Evolutionary conservation across 2,888 invertebrate species (phyloP).

Genomic region (Sphaeridia pumilis): DNA sequence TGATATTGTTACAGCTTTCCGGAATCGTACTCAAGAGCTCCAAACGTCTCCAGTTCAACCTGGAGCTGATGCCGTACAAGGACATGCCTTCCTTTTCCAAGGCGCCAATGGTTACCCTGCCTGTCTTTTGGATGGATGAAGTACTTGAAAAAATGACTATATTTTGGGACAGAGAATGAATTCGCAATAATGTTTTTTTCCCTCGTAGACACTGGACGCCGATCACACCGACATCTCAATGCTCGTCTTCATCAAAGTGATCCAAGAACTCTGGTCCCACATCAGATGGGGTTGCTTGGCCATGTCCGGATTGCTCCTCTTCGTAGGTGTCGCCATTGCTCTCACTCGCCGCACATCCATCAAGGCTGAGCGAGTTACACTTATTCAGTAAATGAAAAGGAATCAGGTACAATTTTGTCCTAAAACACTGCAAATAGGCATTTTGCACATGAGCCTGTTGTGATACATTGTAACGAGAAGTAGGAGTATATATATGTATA

Average conservation of each 20-base stretch:
- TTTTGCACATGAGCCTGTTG: too few relatives aligned
- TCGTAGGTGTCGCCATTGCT: slow-evolving; percentile 13
- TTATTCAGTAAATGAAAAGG: slow-evolving; percentile 19
- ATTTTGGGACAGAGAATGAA: background rate
- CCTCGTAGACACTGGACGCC: slow-evolving; percentile 15
- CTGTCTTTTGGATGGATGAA: slow-evolving; percentile 33
- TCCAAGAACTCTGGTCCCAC: slow-evolving; percentile 15
- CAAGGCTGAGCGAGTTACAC: slow-evolving; percentile 15
- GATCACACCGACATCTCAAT: slow-evolving; percentile 12
- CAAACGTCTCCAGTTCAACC: slow-evolving; percentile 27
- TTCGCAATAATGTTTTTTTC: background rate
- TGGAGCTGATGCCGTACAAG: slow-evolving; percentile 25
- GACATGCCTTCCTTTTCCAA: slow-evolving; percentile 24
- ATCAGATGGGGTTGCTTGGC: slow-evolving; percentile 15
- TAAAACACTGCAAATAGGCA: too few relatives aligned
- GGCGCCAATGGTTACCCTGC: slow-evolving; percentile 24
- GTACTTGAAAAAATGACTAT: slow-evolving; percentile 14
- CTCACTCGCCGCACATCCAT: slow-evolving; percentile 11
- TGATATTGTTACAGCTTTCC: slow-evolving; percentile 19
- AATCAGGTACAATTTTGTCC: too few relatives aligned
- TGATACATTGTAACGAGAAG: too few relatives aligned
- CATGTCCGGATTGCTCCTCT: slow-evolving; percentile 9
- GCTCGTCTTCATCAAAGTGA: slow-evolving; percentile 13
- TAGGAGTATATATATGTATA: too few relatives aligned
- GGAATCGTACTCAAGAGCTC: slow-evolving; percentile 27